These are phyloP conservation scores for Euplagia quadripunctaria DNA, from an alignment of 2,888 invertebrate genomes.

Conservation along the genomic window DNA sequence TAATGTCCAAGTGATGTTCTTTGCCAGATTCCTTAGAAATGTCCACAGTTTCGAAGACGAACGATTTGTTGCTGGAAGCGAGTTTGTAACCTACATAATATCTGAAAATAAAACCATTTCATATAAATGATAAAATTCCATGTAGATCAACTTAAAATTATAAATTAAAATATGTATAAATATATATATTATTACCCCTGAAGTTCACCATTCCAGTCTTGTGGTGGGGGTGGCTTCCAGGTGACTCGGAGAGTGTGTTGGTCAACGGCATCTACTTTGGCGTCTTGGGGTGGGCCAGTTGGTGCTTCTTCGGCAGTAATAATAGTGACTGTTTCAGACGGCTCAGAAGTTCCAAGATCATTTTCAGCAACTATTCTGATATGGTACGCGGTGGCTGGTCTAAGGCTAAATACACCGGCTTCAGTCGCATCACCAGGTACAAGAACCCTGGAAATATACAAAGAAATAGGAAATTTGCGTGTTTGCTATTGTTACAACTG, in stretches of 20 bases:
- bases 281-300: conserved; percentile 93
- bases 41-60: conserved; percentile 96
- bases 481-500: neutral
- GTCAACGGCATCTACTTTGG: conserved; percentile 95
- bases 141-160: neutral
- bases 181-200: conserved; percentile 71
- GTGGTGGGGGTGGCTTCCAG: conserved; percentile 96
- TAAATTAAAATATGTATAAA: neutral
- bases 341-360: conserved; percentile 96
- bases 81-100: conserved; percentile 97
- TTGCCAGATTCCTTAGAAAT: conserved; percentile 97
- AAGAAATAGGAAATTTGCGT: neutral
- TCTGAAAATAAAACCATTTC: conserved; percentile 81
- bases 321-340: conserved; percentile 97
- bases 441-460: conserved; percentile 87
- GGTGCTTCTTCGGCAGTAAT: conserved; percentile 98
- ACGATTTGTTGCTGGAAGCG: conserved; percentile 94
- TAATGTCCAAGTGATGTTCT: conserved; percentile 94
- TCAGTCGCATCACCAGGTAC: conserved; percentile 96
- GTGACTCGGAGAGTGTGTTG: conserved; percentile 95
- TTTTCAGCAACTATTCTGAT: conserved; percentile 97
- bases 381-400: conserved; percentile 97
- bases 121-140: neutral
- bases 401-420: conserved; percentile 95
- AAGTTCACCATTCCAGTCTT: conserved; percentile 97